phyloP scores from a whole-genome alignment of 2,797 vertebrate genomes.

The Discoglossus pictus region DNA sequence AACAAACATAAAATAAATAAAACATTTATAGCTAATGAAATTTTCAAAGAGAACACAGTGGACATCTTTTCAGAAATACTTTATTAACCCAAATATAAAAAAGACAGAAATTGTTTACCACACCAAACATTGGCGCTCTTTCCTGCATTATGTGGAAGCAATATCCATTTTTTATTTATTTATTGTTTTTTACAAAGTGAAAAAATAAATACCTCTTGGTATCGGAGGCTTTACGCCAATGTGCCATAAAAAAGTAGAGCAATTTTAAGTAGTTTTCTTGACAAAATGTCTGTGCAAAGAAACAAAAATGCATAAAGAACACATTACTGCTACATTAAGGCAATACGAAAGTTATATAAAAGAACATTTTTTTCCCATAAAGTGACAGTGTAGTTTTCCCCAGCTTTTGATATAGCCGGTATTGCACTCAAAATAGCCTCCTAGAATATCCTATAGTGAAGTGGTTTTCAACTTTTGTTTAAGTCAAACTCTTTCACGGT shows the following conservation, averaged over 20 bases:
- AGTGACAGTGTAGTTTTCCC: slow-evolving; percentile 86
- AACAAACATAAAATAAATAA: too few relatives aligned
- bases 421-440: slow-evolving; percentile 85
- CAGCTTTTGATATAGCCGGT: slow-evolving; percentile 82
- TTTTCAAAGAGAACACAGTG: not conserved
- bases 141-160: slow-evolving; percentile 96
- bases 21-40: too few relatives aligned
- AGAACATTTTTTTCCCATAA: slow-evolving; percentile 88
- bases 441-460: slow-evolving; percentile 71
- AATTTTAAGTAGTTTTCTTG: slow-evolving; percentile 70
- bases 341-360: slow-evolving; percentile 83
- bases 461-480: not conserved
- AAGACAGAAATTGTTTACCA: slow-evolving; percentile 77
- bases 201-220: slow-evolving; percentile 87
- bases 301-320: slow-evolving; percentile 80
- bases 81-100: slow-evolving; percentile 81
- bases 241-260: slow-evolving; percentile 83
- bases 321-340: slow-evolving; percentile 95
- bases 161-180: too few relatives aligned
- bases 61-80: slow-evolving; percentile 49
- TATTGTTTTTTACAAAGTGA: slow-evolving; percentile 86
- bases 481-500: slow-evolving; percentile 8
- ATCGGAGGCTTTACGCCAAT: slow-evolving; percentile 78
- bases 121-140: slow-evolving; percentile 77
- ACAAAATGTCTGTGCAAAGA: slow-evolving; percentile 90